phyloP scores from a whole-genome alignment of 1,140 invertebrate species.

The Drosophila pseudoobscura region DNA sequence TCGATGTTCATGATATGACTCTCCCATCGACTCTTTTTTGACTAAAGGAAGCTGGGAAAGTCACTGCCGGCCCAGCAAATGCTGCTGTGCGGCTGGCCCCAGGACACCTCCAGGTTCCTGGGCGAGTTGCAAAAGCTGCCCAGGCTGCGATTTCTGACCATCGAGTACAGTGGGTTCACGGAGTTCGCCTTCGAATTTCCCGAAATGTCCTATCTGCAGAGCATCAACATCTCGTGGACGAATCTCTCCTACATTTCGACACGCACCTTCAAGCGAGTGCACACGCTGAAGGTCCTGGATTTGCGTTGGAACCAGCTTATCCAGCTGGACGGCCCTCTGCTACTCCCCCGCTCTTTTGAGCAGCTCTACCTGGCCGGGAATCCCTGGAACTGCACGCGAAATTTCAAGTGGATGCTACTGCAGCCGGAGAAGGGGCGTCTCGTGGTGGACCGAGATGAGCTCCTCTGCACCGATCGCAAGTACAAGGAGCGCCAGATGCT shows the following conservation, averaged over 20 bases:
- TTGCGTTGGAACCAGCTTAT: slow-evolving; percentile 84
- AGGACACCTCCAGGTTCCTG: slow-evolving; percentile 65
- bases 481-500: slow-evolving; percentile 84
- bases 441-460: slow-evolving; percentile 84
- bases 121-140: slow-evolving; percentile 72
- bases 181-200: slow-evolving; percentile 81
- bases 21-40: not conserved
- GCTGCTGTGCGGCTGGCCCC: slow-evolving; percentile 77
- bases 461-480: slow-evolving; percentile 84
- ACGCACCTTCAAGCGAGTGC: slow-evolving; percentile 80
- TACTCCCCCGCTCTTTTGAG: slow-evolving; percentile 77
- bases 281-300: slow-evolving; percentile 80
- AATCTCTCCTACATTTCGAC: slow-evolving; percentile 76
- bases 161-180: slow-evolving; percentile 81
- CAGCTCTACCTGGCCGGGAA: slow-evolving; percentile 84
- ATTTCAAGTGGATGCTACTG: slow-evolving; percentile 85
- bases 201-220: slow-evolving; percentile 77
- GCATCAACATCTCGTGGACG: slow-evolving; percentile 84
- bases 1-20: no score
- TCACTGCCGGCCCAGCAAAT: slow-evolving; percentile 34
- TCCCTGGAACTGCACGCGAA: slow-evolving; percentile 85
- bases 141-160: slow-evolving; percentile 72
- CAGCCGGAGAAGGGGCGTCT: slow-evolving; percentile 77
- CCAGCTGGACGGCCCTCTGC: slow-evolving; percentile 74
- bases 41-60: slow-evolving; percentile 31